A percentile compares a stretch with the other conserved stretches of the same genome.
These are phyloP conservation scores for Esox niger DNA, from an alignment of 2,113 vertebrate species.

Conservation along the genomic window DNA sequence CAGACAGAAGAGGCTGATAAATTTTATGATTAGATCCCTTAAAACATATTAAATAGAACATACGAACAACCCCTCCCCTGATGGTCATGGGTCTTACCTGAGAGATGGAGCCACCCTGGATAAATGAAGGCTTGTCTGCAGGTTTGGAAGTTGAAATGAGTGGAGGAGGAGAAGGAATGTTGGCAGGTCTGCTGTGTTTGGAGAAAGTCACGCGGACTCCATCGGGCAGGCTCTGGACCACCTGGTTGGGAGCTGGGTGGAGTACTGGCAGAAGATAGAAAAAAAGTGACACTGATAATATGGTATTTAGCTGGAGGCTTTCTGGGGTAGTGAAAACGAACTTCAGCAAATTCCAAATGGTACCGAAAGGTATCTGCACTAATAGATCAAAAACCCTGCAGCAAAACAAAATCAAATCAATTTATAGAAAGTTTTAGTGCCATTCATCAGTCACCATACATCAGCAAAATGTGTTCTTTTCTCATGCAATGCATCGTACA, in stretches of 20 bases:
- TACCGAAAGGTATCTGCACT: too few species aligned
- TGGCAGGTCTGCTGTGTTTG: constrained; percentile 84
- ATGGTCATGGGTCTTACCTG: constrained; percentile 75
- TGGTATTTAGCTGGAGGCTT: neutral
- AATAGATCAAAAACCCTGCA: too few species aligned
- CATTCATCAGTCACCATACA: too few species aligned
- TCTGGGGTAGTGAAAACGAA: neutral
- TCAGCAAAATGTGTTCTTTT: too few species aligned
- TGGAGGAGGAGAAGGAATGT: constrained; percentile 88
- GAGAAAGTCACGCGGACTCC: constrained; percentile 86
- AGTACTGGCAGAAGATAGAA: constrained; percentile 75
- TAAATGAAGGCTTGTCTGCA: constrained; percentile 95
- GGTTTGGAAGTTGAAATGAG: constrained; percentile 99
- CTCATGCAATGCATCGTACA: too few species aligned
- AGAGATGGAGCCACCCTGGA: constrained; percentile 96
- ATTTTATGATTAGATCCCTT: too few species aligned
- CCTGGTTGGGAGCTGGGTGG: constrained; percentile 89
- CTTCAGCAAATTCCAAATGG: too few species aligned
- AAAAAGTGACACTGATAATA: neutral
- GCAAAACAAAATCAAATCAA: too few species aligned
- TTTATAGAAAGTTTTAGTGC: too few species aligned
- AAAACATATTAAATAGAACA: too few species aligned
- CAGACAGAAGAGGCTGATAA: too few species aligned
- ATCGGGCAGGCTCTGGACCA: constrained; percentile 84
- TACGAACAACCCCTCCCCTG: neutral